Evolutionary conservation across 2,113 vertebrate species (phyloP), one percentile per base, ranked within the genome.

Genomic region (Glareola pratincola): DNA sequence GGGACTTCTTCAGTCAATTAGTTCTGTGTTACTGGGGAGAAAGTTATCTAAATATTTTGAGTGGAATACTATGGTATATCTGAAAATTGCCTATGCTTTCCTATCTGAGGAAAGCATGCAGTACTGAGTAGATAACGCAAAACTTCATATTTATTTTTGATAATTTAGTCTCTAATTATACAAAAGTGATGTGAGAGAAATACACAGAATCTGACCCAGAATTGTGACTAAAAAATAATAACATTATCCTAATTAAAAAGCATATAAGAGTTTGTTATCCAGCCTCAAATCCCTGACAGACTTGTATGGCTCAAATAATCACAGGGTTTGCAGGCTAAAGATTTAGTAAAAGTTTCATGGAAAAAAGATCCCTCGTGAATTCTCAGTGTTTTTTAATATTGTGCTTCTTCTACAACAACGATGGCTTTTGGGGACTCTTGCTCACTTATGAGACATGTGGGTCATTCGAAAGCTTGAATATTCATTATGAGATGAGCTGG

Each of bases 401-500:
- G 64, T 92, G 41, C 73, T 57, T 57, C 32, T 95, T 57, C 67
- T 73, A 36, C 26, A 24, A 30, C 22, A 66, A 34, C 53, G 59
- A 80, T 85, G 80, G 82, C 72, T 86, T 94, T 95, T 30, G 90
- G 90, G 85, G 88, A 80, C 85, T 95, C 76, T 94, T 89, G 92
- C 64, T 94, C 73, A 94, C 86, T 95, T 96, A 93, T 96, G 92
- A 86, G 94, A 95, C 76, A 43, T 93, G 91, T 86, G 94, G 95
- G 96, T 97, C 95, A 87, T 95, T 95, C 4, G 0, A 84, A 96
- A 94, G 72, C 94, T 91, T 93, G 85, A 97, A 95, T 93, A 94
- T 96, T 94, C 92, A 92, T 95, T 91, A 86, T 64, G 85, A 97
- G 95, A 97, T 96, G 95, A 95, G 96, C 92, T 94, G 92, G 83